A percentile compares a stretch with the other conserved stretches of the same genome.
These are phyloP conservation scores for Papilio glaucus DNA, from an alignment of 1,140 invertebrate genomes.

Conservation along the genomic window DNA sequence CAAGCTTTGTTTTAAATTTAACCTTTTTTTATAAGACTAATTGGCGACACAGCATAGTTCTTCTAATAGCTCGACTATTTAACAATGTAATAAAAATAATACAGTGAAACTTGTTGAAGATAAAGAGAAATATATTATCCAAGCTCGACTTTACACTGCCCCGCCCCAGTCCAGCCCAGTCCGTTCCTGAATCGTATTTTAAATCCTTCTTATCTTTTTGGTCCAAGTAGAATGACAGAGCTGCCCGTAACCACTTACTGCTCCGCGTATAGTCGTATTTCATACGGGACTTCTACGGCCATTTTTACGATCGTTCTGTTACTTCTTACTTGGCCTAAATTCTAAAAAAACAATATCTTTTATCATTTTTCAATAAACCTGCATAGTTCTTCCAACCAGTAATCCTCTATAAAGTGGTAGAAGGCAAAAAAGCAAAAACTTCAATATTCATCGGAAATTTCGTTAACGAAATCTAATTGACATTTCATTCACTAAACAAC, in stretches of 20 bases:
- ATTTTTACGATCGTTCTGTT: neutral
- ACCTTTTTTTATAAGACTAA: too few relatives aligned
- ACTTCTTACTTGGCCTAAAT: neutral
- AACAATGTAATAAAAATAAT: conserved; percentile 8
- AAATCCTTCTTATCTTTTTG: conserved; percentile 33
- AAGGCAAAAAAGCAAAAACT: too few relatives aligned
- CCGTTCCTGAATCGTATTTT: conserved; percentile 20
- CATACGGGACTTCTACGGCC: neutral
- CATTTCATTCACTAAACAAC: too few relatives aligned
- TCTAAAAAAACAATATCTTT: too few relatives aligned
- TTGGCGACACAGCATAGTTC: neutral
- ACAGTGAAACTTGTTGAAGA: conserved; percentile 5
- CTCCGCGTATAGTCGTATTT: conserved; percentile 1
- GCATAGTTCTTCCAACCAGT: too few relatives aligned
- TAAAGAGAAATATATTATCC: conserved; percentile 8
- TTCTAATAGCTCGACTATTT: neutral
- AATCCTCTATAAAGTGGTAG: too few relatives aligned
- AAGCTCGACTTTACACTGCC: neutral
- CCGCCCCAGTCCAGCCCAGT: conserved; percentile 12
- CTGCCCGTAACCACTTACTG: conserved; percentile 19
- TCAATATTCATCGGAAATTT: too few relatives aligned
- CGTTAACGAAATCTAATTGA: too few relatives aligned
- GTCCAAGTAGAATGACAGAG: conserved; percentile 29
- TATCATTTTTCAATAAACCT: too few relatives aligned
- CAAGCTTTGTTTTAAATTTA: too few relatives aligned